These are phyloP conservation scores for Cheilinus undulatus DNA, from an alignment of 2,113 vertebrate species.

Conservation along the genomic window DNA sequence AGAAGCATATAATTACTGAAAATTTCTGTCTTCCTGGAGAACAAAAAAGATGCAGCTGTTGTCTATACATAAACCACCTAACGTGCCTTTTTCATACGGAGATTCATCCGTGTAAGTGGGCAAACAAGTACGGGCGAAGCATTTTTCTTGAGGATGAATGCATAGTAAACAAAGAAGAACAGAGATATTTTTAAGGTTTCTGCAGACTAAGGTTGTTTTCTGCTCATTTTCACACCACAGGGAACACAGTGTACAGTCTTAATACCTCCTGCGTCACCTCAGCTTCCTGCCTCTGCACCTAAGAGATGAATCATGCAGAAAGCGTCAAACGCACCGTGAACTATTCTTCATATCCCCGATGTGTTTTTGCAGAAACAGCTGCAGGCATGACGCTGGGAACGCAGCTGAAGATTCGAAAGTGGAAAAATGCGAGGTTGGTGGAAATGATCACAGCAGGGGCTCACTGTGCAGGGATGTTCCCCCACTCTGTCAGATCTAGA, in stretches of 20 bases:
- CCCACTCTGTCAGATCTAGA: conserved; percentile 45
- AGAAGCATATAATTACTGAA: conserved; percentile 38
- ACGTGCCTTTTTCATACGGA: conserved; percentile 14
- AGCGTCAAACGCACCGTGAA: conserved; percentile 9
- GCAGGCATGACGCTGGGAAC: conserved; percentile 21
- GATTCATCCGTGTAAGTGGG: conserved; percentile 3
- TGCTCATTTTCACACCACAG: conserved; percentile 41
- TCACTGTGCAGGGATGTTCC: conserved; percentile 39
- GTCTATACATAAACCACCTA: conserved; percentile 21
- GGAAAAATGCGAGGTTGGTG: conserved; percentile 14
- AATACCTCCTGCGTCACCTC: conserved; percentile 59
- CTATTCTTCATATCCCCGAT: conserved; percentile 30
- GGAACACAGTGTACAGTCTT: conserved; percentile 46
- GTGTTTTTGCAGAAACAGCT: conserved; percentile 54
- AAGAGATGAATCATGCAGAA: conserved; percentile 55
- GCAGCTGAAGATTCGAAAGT: conserved; percentile 22
- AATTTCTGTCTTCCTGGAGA: conserved; percentile 17
- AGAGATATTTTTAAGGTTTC: conserved; percentile 30
- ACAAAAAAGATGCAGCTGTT: conserved; percentile 44
- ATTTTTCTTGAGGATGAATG: conserved; percentile 22
- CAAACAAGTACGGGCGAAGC: conserved; percentile 5
- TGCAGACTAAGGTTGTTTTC: conserved; percentile 38
- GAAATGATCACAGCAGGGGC: conserved; percentile 38
- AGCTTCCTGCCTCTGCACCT: conserved; percentile 58
- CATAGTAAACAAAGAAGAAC: conserved; percentile 45